Percentiles rank a stretch among this genome's conserved stretches.
Evolutionary conservation across 2,113 vertebrate genomes (phyloP).

Genomic region (Thermophis baileyi): DNA sequence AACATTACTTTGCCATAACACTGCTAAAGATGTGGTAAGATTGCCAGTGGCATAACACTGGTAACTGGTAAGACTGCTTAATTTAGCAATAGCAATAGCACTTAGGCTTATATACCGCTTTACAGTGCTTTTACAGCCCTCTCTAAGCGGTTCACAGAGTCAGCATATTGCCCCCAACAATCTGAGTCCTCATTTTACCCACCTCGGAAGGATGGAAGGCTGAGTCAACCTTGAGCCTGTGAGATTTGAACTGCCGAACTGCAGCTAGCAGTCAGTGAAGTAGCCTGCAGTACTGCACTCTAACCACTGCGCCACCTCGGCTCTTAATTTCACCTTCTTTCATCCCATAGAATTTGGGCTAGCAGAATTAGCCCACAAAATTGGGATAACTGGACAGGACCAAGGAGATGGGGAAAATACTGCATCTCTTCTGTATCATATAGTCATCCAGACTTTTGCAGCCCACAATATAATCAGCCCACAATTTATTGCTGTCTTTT

Average conservation of each 20-base stretch:
- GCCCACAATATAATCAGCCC: neutral
- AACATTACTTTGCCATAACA: neutral
- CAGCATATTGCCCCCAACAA: too few species aligned
- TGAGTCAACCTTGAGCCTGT: too few species aligned
- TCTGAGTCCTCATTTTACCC: too few species aligned
- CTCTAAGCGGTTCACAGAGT: too few species aligned
- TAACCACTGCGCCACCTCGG: too few species aligned
- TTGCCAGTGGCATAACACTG: neutral
- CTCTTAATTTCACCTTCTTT: neutral
- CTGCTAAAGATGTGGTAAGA: neutral
- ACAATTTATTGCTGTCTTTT: neutral
- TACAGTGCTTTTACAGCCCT: too few species aligned
- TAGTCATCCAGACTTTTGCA: neutral
- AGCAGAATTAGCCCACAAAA: neutral
- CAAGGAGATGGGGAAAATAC: neutral
- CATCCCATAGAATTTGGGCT: neutral
- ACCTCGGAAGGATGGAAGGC: too few species aligned
- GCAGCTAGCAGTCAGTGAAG: too few species aligned
- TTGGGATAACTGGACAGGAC: neutral
- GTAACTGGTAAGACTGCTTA: neutral
- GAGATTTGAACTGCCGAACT: too few species aligned
- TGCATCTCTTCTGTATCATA: neutral
- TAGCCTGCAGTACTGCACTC: too few species aligned
- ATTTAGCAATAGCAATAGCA: too few species aligned
- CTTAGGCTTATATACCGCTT: too few species aligned